Evolutionary conservation across 2,888 invertebrate genomes (phyloP).

Genomic region (Himalopsyche japonica): DNA sequence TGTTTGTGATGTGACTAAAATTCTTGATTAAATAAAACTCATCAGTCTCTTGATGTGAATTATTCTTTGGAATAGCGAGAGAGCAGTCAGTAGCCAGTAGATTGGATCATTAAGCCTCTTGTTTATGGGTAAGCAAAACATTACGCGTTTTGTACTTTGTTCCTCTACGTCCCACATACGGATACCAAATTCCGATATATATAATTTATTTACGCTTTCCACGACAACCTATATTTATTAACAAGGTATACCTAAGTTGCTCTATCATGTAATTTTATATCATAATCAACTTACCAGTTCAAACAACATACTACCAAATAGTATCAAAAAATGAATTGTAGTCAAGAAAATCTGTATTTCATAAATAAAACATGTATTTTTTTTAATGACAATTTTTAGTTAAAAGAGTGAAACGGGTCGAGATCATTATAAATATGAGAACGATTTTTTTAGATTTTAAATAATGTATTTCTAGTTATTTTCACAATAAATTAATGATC

Average conservation of each 20-base stretch:
- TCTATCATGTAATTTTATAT: not conserved
- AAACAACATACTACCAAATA: no score
- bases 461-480: no score
- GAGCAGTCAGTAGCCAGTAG: not conserved
- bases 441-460: no score
- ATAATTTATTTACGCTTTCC: not conserved
- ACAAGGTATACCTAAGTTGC: not conserved
- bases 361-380: no score
- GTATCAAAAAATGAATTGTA: no score
- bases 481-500: no score
- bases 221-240: not conserved
- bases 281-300: not conserved
- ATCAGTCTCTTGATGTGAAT: not conserved
- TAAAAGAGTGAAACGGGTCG: no score
- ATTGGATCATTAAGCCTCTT: conserved; percentile 32
- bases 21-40: no score
- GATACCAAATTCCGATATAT: not conserved
- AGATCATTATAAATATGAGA: no score
- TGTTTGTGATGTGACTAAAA: no score
- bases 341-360: no score
- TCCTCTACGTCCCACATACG: not conserved
- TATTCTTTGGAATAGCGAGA: not conserved
- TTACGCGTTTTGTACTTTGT: conserved; percentile 16
- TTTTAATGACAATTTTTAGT: no score
- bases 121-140: conserved; percentile 33